Base-by-base conservation (phyloP, 2,888 invertebrate species). In the Tenthredo livida region DNA sequence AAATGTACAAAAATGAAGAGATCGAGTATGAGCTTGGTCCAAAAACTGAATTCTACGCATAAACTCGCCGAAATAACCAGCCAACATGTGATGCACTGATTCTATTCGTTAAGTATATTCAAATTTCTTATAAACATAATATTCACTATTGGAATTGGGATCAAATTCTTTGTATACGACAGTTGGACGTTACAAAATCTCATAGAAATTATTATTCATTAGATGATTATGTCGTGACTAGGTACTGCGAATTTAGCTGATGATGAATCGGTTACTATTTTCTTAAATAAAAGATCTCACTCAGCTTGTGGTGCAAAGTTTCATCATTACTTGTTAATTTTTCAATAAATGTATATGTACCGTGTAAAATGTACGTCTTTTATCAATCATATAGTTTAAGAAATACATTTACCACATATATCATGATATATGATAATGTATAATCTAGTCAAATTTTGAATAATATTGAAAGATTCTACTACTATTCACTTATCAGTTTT, bases 1-100 rank as follows among this genome's bases (percentile, higher is more conserved):
- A 98, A 93, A 97, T 98, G 96, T 98, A 98, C 95, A 98, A 98
- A 94, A 97, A 98, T 94, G 98, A 98, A 94, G 98, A 98, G 93
- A 95, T 97, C 89, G 98, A 98, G 93, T 98, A 97, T 94, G 97
- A 97, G 92, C 95, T 98, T 95, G 96, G 97, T 90, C 96, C 97
- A 92, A 98, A 97, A 94, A 96, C 96, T 90, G 98, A 98, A 94
- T 98, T 98, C 94, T 98, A 97, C 94, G 98, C 97, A 94, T 98
- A 96, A 96, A 2, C 87, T 86, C 86, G 86, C 84, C 40, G 70
- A 83, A 67, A 37, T 21, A 83, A 65, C 65, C 29, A 83, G 65
- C 54, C 37, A 40, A 61, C n/a, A 80, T 61, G 21, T 54, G 29
- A 77, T 40, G 80, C 40, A 61, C 80, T 80, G 40, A 86, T 84